Conservation (phyloP, 2,113 vertebrate genomes). For the Asarcornis scutulata region DNA sequence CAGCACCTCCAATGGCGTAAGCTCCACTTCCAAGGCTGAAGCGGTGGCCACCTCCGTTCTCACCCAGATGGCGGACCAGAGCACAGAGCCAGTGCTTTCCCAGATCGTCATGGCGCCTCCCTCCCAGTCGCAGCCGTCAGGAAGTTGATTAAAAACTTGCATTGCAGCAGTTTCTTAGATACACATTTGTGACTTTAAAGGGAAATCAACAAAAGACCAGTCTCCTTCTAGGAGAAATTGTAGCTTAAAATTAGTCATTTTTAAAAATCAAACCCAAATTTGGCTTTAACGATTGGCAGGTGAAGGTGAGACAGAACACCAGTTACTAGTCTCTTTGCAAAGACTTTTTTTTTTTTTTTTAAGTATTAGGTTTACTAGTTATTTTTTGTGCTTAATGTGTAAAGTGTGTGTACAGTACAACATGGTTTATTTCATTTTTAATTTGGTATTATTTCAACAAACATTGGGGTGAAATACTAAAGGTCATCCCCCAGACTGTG, state of each 20-base stretch:
- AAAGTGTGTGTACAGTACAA: constrained; percentile 81
- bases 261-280: constrained; percentile 80
- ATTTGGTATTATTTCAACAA: constrained; percentile 79
- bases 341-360: constrained; percentile 77
- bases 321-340: constrained; percentile 82
- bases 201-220: constrained; percentile 81
- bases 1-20: constrained; percentile 97
- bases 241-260: constrained; percentile 75
- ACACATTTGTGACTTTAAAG: constrained; percentile 80
- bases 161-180: constrained; percentile 71
- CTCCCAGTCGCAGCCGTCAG: constrained; percentile 86
- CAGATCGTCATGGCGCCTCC: constrained; percentile 80
- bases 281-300: constrained; percentile 79
- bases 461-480: constrained; percentile 75
- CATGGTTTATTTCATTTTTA: constrained; percentile 80
- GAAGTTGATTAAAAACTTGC: constrained; percentile 88
- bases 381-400: constrained; percentile 79
- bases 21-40: constrained; percentile 85
- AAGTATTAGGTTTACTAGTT: constrained; percentile 78
- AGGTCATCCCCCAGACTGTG: constrained; percentile 75
- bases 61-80: constrained; percentile 88
- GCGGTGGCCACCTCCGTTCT: constrained; percentile 82
- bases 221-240: constrained; percentile 83
- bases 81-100: constrained; percentile 86
- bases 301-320: constrained; percentile 79